phyloP scores from a whole-genome alignment of 2,888 invertebrate species.

The Rhorus exstirpatorius region DNA sequence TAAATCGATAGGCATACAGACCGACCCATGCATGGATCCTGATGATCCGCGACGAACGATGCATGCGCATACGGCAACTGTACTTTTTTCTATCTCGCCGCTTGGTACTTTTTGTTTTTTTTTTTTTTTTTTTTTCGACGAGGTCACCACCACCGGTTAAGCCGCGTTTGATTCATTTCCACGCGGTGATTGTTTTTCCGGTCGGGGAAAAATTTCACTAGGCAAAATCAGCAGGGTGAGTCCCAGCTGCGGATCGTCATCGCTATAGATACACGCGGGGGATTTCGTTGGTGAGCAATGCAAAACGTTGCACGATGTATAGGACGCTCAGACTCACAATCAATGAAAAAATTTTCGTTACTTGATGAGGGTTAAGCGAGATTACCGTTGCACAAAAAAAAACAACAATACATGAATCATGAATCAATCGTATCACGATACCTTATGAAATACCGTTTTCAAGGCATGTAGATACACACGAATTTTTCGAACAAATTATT shows the following conservation, averaged over 20 bases:
- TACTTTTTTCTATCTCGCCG: slow-evolving; percentile 26
- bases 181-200: slow-evolving; percentile 50
- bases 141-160: slow-evolving; percentile 40
- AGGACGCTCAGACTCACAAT: no score
- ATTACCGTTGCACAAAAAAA: no score
- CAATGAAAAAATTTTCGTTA: slow-evolving; percentile 30
- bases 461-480: no score
- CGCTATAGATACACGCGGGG: not conserved
- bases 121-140: slow-evolving; percentile 39
- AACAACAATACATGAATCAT: no score
- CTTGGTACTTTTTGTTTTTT: slow-evolving; percentile 18
- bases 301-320: no score
- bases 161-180: slow-evolving; percentile 54
- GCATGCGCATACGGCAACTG: slow-evolving; percentile 13
- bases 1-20: slow-evolving; percentile 10
- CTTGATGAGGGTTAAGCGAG: no score
- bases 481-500: no score
- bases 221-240: slow-evolving; percentile 9
- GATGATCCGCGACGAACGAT: slow-evolving; percentile 30
- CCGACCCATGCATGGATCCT: slow-evolving; percentile 5
- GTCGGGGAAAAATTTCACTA: slow-evolving; percentile 19
- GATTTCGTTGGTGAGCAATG: not conserved
- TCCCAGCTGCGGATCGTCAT: slow-evolving; percentile 14
- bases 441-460: no score
- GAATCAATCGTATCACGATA: no score